Base-by-base conservation (phyloP, 64 coral and sea anemone species). In the Hydrozoanthus tunicans region DNA sequence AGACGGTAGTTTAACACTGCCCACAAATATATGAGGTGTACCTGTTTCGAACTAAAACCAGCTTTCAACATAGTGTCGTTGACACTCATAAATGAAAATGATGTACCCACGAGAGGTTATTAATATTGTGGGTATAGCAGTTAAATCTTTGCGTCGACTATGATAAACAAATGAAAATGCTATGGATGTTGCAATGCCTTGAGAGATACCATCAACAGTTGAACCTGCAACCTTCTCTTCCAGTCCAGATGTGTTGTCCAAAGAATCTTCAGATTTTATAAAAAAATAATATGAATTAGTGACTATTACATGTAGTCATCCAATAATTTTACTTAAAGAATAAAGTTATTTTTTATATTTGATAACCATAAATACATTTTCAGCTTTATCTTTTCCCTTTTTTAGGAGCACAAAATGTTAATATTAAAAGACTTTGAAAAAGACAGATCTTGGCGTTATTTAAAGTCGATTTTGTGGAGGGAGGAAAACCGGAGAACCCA, bases 71-170 rank as follows among this genome's bases (percentile, higher is more conserved):
- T 79, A 79, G 57, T 79, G 77, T 58, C 77, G n/a, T 57, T 79
- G 55, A 79, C 77, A 79, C 77, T 79, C 77, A 79, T 79, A 79
- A 79, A 79, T 79, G 13, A 79, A 79, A 79, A 79, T 59, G 15
- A 79, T 53, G 9, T 58, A 79, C 9, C 77, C 77, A 79, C 14
- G 52, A 20, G 54, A 24, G 77, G 77, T 79, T 9, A 53, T 79
- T 59, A 79, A 59, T 79, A 79, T 59, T 79, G 77, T 79, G 7
- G 77, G 77, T 79, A 79, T 59, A 9, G 77, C 55, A 59, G 77
- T 79, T 58, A 25, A 57, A 58, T 59, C 51, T 54, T 79, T 58
- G 55, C 57, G 77, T 58, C 77, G 77, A 58, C 77, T 79, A 79
- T 59, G 77, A 79, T 79, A 79, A 56, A 79, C 77, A 79, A 79